Base-by-base conservation (phyloP, 2,797 vertebrate species). In the Decapterus maruadsi region DNA sequence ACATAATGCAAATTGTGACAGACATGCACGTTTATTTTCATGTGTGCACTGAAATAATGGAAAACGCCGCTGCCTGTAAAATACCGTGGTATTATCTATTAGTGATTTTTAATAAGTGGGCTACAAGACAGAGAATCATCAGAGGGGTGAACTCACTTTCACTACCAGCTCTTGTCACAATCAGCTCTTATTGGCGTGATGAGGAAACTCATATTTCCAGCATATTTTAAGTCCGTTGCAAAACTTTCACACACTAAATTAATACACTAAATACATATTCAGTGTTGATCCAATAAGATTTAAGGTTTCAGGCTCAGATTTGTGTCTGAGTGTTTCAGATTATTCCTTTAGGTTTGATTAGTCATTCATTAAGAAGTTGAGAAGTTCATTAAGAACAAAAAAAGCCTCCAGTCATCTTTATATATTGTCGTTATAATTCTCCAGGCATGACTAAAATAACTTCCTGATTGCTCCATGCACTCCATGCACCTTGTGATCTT, bases 381-480 rank as follows among this genome's bases (percentile, higher is more conserved):
- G 34, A 36, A 36, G 2, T 36, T 36, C 2, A 36, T 67, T 70
- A 48, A 65, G 16, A 60, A 22, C 55, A 26, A 26, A 64, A 48
- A 20, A 14, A 11, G 12, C 10, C 31, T 53, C 36, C 34, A 45
- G 26, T 51, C 26, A 9, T 6, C 2, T 55, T 4, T 50, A n/a
- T n/a, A n/a, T n/a, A n/a, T 67, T 60, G 36, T 19, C 0, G 8
- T 43, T 31, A 0, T 0, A 36, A 5, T 17, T 59, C 53, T 64
- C 22, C 26, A 36, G n/a, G 38, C 57, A 16, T 38, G 58, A 63
- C 57, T 58, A 12, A 68, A n/a, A 14, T 26, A 2, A 19, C 46
- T 56, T 66, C 48, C 51, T 56, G 3, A 62, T 72, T 64, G 63
- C 17, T 17, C 4, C 53, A 3, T 58, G 51, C 9, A 38, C 17